Percentiles rank a stretch among this genome's conserved stretches.
Conservation (phyloP, 2,888 invertebrate genomes). For the Bugula neritina region DNA sequence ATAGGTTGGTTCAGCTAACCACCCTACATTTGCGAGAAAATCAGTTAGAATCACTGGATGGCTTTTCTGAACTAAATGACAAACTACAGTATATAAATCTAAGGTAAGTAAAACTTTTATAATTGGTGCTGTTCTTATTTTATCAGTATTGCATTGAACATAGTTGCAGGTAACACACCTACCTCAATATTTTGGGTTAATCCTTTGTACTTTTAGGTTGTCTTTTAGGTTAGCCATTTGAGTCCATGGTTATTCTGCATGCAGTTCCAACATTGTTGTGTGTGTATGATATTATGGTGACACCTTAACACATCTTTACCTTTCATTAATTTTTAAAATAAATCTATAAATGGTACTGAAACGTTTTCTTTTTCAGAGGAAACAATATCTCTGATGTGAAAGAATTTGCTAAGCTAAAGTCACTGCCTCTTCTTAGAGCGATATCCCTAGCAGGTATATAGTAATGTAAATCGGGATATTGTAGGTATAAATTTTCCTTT, state of each 20-base stretch:
- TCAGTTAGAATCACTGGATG: conserved; percentile 47
- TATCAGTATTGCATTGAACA: no score
- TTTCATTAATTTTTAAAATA: no score
- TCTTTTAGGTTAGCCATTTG: no score
- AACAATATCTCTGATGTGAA: conserved; percentile 43
- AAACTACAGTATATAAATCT: conserved; percentile 51
- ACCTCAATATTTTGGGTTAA: background rate
- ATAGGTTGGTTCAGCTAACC: conserved; percentile 41
- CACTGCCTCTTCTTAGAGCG: conserved; percentile 46
- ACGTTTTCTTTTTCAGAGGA: conserved; percentile 40
- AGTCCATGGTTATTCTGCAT: no score
- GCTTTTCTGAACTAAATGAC: conserved; percentile 45
- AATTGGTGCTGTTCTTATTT: background rate
- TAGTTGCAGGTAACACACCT: background rate
- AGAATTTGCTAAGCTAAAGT: conserved; percentile 45
- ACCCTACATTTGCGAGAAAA: conserved; percentile 52
- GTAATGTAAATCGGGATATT: no score
- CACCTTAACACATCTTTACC: no score
- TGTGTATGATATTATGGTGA: no score
- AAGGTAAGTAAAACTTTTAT: conserved; percentile 36
- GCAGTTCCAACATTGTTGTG: no score
- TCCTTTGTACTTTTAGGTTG: background rate
- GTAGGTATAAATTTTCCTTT: no score
- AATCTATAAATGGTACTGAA: no score
- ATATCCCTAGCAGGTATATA: conserved; percentile 47